Conservation (phyloP, 2,113 vertebrate genomes). For the Aldabrachelys gigantea region DNA sequence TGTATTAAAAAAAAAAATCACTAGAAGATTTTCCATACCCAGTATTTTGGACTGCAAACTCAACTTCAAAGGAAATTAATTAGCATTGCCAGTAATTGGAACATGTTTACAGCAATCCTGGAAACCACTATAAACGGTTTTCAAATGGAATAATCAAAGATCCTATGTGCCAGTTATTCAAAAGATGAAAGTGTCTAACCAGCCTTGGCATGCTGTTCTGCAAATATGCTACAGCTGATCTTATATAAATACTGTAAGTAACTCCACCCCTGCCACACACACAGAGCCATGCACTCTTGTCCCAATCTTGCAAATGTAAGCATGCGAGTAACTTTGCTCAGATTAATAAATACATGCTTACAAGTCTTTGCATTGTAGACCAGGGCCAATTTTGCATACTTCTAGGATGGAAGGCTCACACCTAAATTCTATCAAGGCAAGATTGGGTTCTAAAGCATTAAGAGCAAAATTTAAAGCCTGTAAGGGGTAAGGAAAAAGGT, state of each 20-base stretch:
- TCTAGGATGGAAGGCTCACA: background rate
- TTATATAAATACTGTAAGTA: slow-evolving; percentile 28
- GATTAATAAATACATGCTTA: slow-evolving; percentile 16
- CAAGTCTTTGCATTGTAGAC: background rate
- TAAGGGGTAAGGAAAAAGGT: background rate
- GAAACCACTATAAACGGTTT: background rate
- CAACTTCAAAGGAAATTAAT: background rate
- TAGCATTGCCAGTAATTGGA: background rate
- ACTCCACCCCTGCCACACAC: background rate
- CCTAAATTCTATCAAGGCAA: background rate
- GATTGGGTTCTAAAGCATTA: background rate
- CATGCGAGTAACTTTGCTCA: slow-evolving; percentile 14
- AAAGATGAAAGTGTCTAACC: background rate
- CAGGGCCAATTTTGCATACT: background rate
- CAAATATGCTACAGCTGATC: background rate
- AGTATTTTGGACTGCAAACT: background rate
- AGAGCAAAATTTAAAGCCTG: background rate
- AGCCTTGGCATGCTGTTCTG: fast-evolving
- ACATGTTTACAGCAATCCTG: background rate
- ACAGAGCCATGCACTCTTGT: background rate
- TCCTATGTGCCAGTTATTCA: background rate
- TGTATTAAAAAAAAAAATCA: background rate
- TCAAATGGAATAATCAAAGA: background rate
- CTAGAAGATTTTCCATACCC: background rate
- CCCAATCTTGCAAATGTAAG: background rate